Conservation (phyloP, 2,797 vertebrate species). For the Rhodeus uyekii region DNA sequence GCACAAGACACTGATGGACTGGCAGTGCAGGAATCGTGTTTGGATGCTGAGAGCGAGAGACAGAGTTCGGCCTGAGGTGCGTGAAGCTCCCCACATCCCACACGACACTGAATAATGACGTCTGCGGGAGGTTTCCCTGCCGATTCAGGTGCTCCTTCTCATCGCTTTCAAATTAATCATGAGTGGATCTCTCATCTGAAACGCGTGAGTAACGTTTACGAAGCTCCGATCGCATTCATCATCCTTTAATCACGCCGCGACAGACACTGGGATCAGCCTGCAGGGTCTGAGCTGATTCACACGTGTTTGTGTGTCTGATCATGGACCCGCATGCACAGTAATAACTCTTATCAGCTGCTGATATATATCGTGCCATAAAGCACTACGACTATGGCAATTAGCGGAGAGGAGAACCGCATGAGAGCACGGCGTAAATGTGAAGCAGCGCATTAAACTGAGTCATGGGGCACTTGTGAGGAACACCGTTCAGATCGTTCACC, state of each 20-base stretch:
- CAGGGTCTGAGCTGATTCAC: conserved; percentile 5
- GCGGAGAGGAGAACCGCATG: background rate
- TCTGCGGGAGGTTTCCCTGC: conserved; percentile 95
- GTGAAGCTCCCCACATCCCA: too few relatives aligned
- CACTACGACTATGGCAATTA: background rate
- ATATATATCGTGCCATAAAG: conserved; percentile 4
- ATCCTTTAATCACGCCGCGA: conserved; percentile 22
- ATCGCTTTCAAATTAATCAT: conserved; percentile 99
- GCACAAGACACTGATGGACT: too few relatives aligned
- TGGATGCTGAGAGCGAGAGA: too few relatives aligned
- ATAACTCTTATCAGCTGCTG: background rate
- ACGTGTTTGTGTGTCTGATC: background rate
- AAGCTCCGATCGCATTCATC: conserved; percentile 73
- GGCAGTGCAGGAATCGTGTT: too few relatives aligned
- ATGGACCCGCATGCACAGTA: background rate
- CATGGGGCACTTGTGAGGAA: background rate
- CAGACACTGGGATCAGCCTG: background rate
- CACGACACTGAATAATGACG: conserved; percentile 98
- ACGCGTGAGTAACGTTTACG: conserved; percentile 88
- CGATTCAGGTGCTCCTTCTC: conserved; percentile 96
- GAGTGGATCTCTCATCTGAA: conserved; percentile 83
- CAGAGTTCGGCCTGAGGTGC: too few relatives aligned
- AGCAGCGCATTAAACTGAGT: background rate
- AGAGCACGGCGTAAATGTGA: background rate
- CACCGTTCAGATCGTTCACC: background rate